phyloP scores from a whole-genome alignment of 2,113 vertebrate species.

The Callopanchax toddi region DNA sequence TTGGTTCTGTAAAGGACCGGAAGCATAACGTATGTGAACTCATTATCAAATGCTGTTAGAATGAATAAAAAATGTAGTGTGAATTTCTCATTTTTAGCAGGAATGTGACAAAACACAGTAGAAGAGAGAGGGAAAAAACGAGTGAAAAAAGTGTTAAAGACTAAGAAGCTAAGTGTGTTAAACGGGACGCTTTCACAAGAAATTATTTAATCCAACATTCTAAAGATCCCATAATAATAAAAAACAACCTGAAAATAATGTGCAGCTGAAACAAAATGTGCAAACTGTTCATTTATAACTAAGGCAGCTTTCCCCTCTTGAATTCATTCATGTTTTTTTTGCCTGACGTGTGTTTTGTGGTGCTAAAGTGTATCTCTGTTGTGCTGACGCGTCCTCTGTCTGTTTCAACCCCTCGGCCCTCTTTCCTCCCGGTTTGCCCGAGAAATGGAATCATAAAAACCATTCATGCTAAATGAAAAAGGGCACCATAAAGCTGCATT shows the following conservation, averaged over 20 bases:
- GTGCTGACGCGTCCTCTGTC: conserved; percentile 44
- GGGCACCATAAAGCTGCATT: conserved; percentile 78
- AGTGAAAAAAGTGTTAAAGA: background rate
- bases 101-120: background rate
- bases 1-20: background rate
- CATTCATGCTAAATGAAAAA: conserved; percentile 80
- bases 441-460: conserved; percentile 82
- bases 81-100: background rate
- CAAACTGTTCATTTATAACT: conserved; percentile 58
- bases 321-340: conserved; percentile 31
- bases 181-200: conserved; percentile 31
- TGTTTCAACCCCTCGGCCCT: conserved; percentile 46
- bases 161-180: conserved; percentile 3
- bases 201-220: conserved; percentile 5
- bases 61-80: background rate
- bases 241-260: conserved; percentile 52
- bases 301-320: conserved; percentile 35
- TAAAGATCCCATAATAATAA: conserved; percentile 13
- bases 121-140: background rate
- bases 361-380: conserved; percentile 33
- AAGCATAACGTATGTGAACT: background rate
- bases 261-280: conserved; percentile 50
- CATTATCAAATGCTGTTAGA: background rate
- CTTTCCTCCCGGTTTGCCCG: conserved; percentile 69
- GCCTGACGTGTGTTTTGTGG: conserved; percentile 16